phyloP scores from a whole-genome alignment of 2,113 vertebrate species.

The Perca schrenkii region DNA sequence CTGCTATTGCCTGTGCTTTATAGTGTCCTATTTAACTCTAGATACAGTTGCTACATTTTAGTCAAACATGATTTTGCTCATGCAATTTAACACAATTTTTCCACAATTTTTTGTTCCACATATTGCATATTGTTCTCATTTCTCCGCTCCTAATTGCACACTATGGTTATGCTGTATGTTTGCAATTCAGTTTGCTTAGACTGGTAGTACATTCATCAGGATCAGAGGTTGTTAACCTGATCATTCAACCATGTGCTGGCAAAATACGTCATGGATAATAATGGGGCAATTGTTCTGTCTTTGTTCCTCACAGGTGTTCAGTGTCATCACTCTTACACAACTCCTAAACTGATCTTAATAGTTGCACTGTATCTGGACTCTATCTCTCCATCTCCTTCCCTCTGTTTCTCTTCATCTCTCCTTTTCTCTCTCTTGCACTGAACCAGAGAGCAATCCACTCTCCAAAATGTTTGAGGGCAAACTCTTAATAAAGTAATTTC shows the following conservation, averaged over 20 bases:
- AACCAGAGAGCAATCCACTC: not conserved
- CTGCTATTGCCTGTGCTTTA: slow-evolving; percentile 29
- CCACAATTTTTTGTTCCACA: slow-evolving; percentile 1
- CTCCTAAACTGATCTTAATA: slow-evolving; percentile 10
- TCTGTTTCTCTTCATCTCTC: not conserved
- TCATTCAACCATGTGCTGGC: slow-evolving; percentile 25
- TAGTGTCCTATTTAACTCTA: slow-evolving; percentile 22
- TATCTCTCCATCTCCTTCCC: slow-evolving; percentile 12
- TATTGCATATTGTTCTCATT: not conserved
- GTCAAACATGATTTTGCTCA: not conserved
- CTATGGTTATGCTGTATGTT: not conserved
- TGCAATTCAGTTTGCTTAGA: not conserved
- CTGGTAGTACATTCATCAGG: not conserved
- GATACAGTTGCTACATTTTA: slow-evolving; percentile 15
- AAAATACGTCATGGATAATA: slow-evolving; percentile 25
- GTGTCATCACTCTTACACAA: slow-evolving; percentile 20
- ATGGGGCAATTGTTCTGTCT: slow-evolving; percentile 25
- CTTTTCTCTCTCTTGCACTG: not conserved
- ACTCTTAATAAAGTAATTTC: slow-evolving; percentile 60
- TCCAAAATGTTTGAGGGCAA: slow-evolving; percentile 52
- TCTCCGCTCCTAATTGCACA: not conserved
- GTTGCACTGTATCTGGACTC: slow-evolving; percentile 27
- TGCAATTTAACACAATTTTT: not conserved
- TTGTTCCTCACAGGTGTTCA: slow-evolving; percentile 37
- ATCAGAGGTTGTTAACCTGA: slow-evolving; percentile 53